Conservation (phyloP, 2,888 invertebrate genomes). For the Nomada hirtipes region DNA sequence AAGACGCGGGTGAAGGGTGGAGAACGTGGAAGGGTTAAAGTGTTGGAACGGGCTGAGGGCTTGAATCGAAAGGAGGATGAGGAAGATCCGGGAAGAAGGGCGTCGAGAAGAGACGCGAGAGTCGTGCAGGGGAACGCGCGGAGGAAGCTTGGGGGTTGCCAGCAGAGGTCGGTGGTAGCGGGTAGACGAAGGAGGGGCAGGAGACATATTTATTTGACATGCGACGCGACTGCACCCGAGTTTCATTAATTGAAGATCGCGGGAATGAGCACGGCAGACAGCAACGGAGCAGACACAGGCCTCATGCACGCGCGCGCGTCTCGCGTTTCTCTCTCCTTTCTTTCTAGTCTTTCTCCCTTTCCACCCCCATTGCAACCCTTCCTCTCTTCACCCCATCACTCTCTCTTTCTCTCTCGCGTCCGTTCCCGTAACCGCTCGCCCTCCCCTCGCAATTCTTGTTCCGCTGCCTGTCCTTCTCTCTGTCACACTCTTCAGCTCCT, state of each 20-base stretch:
- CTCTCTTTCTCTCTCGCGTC: conserved; percentile 20
- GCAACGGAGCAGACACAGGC: conserved; percentile 78
- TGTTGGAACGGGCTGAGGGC: conserved; percentile 55
- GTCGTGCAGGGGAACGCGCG: conserved; percentile 58
- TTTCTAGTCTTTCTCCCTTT: conserved; percentile 56
- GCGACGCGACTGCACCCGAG: conserved; percentile 84
- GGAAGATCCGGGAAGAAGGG: conserved; percentile 73
- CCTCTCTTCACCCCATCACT: conserved; percentile 37
- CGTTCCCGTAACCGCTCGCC: conserved; percentile 48
- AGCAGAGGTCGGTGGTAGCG: conserved; percentile 63
- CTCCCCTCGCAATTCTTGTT: conserved; percentile 31
- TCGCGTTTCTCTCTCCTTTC: conserved; percentile 48
- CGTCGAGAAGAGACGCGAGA: conserved; percentile 67
- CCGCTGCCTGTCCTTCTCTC: conserved; percentile 26
- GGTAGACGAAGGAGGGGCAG: conserved; percentile 68
- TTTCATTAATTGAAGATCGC: conserved; percentile 85
- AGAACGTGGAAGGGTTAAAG: conserved; percentile 69
- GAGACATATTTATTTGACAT: conserved; percentile 85
- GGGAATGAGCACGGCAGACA: conserved; percentile 83
- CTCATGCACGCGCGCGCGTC: conserved; percentile 64
- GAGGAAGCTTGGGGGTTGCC: conserved; percentile 46
- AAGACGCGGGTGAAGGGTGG: conserved; percentile 44
- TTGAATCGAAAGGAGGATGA: conserved; percentile 66
- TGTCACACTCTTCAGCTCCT: conserved; percentile 42
- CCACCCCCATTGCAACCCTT: conserved; percentile 49